Conservation (phyloP, 2,888 invertebrate species). For the Hirtodrosophila alboralis region DNA sequence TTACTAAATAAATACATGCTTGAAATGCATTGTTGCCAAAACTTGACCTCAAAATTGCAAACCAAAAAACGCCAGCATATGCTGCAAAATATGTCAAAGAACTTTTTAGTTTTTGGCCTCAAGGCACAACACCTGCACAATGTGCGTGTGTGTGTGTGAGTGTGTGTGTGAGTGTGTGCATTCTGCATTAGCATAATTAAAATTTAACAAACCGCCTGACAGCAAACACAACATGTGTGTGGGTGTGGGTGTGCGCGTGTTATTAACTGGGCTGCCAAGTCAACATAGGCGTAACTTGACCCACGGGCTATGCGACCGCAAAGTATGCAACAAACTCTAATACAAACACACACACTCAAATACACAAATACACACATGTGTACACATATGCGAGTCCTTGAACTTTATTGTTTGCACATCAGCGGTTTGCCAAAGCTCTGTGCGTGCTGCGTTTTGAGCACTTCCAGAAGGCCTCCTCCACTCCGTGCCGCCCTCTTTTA, state of each 20-base stretch:
- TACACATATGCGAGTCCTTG: conserved; percentile 63
- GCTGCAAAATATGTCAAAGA: conserved; percentile 43
- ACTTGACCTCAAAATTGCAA: too few relatives aligned
- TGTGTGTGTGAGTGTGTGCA: conserved; percentile 16
- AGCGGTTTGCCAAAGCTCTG: conserved; percentile 66
- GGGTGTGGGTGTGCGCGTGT: conserved; percentile 25
- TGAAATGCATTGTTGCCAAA: conserved; percentile 30
- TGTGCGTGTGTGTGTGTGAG: conserved; percentile 15
- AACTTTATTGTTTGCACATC: conserved; percentile 81
- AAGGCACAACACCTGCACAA: conserved; percentile 41
- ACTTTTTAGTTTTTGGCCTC: conserved; percentile 30
- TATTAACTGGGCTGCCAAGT: conserved; percentile 63
- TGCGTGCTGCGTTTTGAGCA: conserved; percentile 64
- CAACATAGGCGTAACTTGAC: conserved; percentile 66
- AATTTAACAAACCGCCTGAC: conserved; percentile 54
- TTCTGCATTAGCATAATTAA: conserved; percentile 76
- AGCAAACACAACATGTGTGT: conserved; percentile 37
- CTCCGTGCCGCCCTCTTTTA: conserved; percentile 40
- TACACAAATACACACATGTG: conserved; percentile 21
- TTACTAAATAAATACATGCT: conserved; percentile 36
- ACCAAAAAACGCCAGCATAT: conserved; percentile 27
- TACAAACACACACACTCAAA: conserved; percentile 30
- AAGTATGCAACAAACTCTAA: conserved; percentile 67
- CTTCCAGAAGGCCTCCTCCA: conserved; percentile 47
- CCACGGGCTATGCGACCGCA: conserved; percentile 58